Evolutionary conservation across 2,888 invertebrate genomes (phyloP).

Genomic region (Eumacrocentrus americanus): DNA sequence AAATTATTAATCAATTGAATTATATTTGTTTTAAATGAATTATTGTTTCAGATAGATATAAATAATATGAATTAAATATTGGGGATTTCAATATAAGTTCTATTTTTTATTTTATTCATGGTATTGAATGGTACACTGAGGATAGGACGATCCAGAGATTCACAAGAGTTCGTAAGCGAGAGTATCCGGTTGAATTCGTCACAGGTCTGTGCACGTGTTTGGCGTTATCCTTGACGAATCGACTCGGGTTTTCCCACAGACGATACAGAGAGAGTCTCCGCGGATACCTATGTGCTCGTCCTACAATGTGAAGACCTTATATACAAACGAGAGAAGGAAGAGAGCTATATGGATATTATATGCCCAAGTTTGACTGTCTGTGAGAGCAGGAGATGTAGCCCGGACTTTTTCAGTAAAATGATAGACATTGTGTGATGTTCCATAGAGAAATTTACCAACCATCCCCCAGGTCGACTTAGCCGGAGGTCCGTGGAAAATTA

Average conservation of each 20-base stretch:
- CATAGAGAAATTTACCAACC: not conserved
- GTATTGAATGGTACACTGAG: not conserved
- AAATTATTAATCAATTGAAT: not conserved
- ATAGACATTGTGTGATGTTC: no score
- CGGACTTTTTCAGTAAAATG: no score
- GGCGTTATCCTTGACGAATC: constrained; percentile 57
- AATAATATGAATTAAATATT: not conserved
- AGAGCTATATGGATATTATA: no score
- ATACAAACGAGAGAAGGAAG: not conserved
- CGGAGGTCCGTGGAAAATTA: constrained; percentile 20
- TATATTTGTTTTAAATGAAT: no score
- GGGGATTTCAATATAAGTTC: not conserved
- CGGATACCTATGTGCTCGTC: not conserved
- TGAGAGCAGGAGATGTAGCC: no score
- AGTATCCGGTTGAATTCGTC: constrained; percentile 61
- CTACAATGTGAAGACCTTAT: not conserved
- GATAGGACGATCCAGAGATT: constrained; percentile 33
- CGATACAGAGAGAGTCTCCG: constrained; percentile 25
- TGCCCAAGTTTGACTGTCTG: no score
- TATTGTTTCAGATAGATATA: no score
- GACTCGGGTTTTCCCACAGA: constrained; percentile 55
- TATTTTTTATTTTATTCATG: not conserved
- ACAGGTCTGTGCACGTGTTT: constrained; percentile 56
- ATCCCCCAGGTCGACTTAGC: not conserved
- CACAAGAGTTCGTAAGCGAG: constrained; percentile 32